Evolutionary conservation across 2,888 invertebrate genomes (phyloP).

Genomic region (Cremastinae sp.): DNA sequence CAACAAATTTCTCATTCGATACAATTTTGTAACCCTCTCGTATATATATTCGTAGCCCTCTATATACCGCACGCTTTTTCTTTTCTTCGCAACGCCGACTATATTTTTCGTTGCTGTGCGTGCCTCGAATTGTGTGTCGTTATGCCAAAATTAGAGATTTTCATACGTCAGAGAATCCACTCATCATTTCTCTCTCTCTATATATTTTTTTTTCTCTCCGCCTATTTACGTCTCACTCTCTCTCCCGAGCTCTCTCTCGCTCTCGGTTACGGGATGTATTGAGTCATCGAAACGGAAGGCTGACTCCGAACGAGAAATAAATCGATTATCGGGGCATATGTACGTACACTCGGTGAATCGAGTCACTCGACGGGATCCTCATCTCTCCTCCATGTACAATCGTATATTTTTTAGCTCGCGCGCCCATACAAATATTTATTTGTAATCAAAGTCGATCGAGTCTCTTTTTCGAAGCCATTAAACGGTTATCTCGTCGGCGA

Average conservation of each 20-base stretch:
- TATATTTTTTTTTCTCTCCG: neutral
- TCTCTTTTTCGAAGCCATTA: neutral
- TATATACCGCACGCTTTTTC: neutral
- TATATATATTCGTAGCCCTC: conserved; percentile 32
- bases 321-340: conserved; percentile 37
- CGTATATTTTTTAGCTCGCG: conserved; percentile 14
- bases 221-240: conserved; percentile 4
- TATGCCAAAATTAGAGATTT: conserved; percentile 7
- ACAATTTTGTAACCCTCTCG: conserved; percentile 32
- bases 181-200: neutral
- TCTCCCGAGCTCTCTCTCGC: neutral
- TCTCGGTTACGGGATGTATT: conserved; percentile 22
- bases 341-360: neutral
- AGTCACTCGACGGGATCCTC: conserved; percentile 33
- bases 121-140: neutral
- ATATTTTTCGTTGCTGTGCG: neutral
- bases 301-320: conserved; percentile 48
- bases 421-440: neutral
- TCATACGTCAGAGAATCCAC: neutral
- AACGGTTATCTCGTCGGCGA: neutral
- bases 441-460: neutral
- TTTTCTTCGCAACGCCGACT: neutral
- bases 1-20: conserved; percentile 34
- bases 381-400: neutral
- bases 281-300: conserved; percentile 13